Evolutionary conservation across 2,113 vertebrate species (phyloP).

Genomic region (Seriola quinqueradiata): DNA sequence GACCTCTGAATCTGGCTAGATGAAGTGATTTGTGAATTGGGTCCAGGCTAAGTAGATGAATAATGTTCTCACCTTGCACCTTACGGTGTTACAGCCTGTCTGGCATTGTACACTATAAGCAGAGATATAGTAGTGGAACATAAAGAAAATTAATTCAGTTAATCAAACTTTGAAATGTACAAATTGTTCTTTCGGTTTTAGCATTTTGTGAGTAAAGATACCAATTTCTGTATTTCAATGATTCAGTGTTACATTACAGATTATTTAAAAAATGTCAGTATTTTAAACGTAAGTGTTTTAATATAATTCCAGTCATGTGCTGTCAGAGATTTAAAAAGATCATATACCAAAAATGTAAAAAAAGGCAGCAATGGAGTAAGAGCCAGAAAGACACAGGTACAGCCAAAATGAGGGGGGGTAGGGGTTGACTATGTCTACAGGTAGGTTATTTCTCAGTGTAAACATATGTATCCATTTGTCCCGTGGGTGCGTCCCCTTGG

Average conservation of each 20-base stretch:
- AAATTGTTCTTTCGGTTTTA: background rate
- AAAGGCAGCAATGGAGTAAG: background rate
- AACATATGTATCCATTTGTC: slow-evolving; percentile 99
- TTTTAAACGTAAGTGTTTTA: background rate
- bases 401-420: slow-evolving; percentile 6
- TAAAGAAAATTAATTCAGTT: background rate
- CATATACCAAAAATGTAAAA: background rate
- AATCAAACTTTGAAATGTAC: background rate
- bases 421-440: slow-evolving; percentile 87
- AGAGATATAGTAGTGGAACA: background rate
- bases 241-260: background rate
- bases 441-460: slow-evolving; percentile 98
- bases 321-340: background rate
- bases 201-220: background rate
- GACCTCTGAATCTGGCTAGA: slow-evolving; percentile 89
- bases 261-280: background rate
- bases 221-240: background rate
- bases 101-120: background rate
- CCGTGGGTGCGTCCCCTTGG: slow-evolving; percentile 90
- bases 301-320: background rate
- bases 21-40: slow-evolving; percentile 90
- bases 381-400: slow-evolving; percentile 8
- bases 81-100: background rate
- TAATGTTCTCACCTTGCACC: slow-evolving; percentile 25
- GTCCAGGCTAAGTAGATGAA: slow-evolving; percentile 30